Evolutionary conservation across 2,113 vertebrate genomes (phyloP).

Genomic region (Eubucco bourcierii): DNA sequence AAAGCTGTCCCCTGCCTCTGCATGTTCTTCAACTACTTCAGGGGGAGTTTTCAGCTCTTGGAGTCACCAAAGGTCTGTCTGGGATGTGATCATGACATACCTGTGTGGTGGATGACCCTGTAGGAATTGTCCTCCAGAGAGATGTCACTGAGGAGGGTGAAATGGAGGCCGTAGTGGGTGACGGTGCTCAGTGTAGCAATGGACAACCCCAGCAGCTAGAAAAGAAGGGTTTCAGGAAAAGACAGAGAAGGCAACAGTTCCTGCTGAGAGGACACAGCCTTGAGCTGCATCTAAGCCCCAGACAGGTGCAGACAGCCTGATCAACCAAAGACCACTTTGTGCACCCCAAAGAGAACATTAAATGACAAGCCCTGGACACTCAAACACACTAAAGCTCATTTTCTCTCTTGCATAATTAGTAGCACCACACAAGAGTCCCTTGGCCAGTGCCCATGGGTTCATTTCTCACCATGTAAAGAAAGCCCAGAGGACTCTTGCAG

Average conservation of each 20-base stretch:
- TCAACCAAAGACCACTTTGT: not conserved
- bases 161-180: slow-evolving; percentile 47
- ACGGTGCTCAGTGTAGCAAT: slow-evolving; percentile 47
- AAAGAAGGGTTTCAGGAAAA: not conserved
- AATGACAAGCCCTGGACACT: not conserved
- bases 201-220: slow-evolving; percentile 67
- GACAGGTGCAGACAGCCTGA: not conserved
- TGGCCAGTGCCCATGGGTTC: not conserved
- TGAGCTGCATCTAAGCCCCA: not conserved
- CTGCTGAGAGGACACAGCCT: not conserved
- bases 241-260: not conserved
- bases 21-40: not conserved
- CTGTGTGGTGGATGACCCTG: slow-evolving; percentile 43
- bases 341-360: not conserved
- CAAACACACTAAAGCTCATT: not conserved
- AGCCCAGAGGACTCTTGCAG: not conserved
- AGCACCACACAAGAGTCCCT: not conserved
- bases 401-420: not conserved
- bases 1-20: not conserved
- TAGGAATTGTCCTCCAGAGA: slow-evolving; percentile 37
- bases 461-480: not conserved
- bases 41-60: not conserved
- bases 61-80: not conserved
- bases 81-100: not conserved
- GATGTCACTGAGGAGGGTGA: slow-evolving; percentile 44